These are phyloP conservation scores for Burhinus bistriatus DNA, from an alignment of 2,113 vertebrate genomes.

Conservation along the genomic window DNA sequence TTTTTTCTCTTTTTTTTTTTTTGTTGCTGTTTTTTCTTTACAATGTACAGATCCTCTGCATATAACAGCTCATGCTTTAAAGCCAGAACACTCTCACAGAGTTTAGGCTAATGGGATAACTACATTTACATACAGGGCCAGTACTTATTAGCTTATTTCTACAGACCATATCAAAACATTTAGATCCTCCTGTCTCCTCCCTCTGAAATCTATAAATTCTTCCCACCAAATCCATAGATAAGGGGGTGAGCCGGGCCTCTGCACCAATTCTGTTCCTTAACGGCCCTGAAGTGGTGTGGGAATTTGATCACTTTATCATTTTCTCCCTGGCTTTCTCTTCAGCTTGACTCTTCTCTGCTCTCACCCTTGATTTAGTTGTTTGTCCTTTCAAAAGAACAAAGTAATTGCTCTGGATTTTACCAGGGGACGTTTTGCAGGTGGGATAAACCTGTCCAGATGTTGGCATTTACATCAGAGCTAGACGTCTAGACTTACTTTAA, in stretches of 20 bases:
- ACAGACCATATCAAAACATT: neutral
- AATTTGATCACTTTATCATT: neutral
- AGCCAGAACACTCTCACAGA: neutral
- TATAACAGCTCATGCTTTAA: neutral
- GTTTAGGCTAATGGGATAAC: neutral
- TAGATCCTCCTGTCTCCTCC: neutral
- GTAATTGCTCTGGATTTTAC: conserved; percentile 28
- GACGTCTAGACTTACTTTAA: conserved; percentile 55
- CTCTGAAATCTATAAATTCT: conserved; percentile 31
- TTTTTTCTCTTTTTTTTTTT: rapidly evolving
- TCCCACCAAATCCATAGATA: conserved; percentile 26
- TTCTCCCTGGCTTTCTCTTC: neutral
- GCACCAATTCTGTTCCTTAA: neutral
- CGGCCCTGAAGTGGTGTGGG: neutral
- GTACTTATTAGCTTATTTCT: neutral
- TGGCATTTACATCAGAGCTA: conserved; percentile 62
- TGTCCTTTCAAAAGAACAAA: neutral
- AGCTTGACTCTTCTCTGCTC: neutral
- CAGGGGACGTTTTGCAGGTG: neutral
- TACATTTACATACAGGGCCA: neutral
- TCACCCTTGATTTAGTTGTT: neutral
- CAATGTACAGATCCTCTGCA: neutral
- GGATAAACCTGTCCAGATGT: conserved; percentile 59
- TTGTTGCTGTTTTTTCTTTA: neutral
- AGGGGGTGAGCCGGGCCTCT: neutral